A percentile compares a stretch with the other conserved stretches of the same genome.
Conservation (phyloP, 2,113 vertebrate species). For the Plotosus lineatus region DNA sequence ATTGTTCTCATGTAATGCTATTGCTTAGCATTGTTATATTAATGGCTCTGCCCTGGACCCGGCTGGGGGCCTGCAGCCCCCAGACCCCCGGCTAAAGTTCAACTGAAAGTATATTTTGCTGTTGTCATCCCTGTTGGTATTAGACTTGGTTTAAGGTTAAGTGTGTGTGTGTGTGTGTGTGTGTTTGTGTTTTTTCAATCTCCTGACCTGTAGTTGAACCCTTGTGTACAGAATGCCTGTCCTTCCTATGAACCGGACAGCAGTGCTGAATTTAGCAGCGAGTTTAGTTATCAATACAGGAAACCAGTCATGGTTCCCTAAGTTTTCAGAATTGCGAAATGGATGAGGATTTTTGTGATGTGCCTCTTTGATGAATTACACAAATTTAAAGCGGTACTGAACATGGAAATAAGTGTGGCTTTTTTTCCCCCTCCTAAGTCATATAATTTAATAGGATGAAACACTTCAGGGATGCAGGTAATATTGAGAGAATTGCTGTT, state of each 20-base stretch:
- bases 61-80: too few relatives aligned
- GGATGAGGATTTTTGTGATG: background rate
- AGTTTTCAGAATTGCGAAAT: background rate
- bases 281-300: background rate
- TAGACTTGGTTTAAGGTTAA: background rate
- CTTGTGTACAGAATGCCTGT: background rate
- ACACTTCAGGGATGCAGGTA: too few relatives aligned
- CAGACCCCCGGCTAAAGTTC: too few relatives aligned
- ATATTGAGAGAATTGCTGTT: background rate
- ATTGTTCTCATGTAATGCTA: too few relatives aligned
- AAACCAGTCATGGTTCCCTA: background rate
- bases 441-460: too few relatives aligned
- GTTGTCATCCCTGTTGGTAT: too few relatives aligned
- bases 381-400: background rate
- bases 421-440: too few relatives aligned
- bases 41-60: too few relatives aligned
- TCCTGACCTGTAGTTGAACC: slow-evolving; percentile 32
- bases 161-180: background rate
- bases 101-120: too few relatives aligned
- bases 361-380: background rate
- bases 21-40: too few relatives aligned
- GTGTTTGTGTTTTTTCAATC: slow-evolving; percentile 1
- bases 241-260: slow-evolving; percentile 4
- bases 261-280: slow-evolving; percentile 25
- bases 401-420: too few relatives aligned